These are phyloP conservation scores for Mormyrus iriodes DNA, from an alignment of 2,113 vertebrate genomes.

Conservation along the genomic window DNA sequence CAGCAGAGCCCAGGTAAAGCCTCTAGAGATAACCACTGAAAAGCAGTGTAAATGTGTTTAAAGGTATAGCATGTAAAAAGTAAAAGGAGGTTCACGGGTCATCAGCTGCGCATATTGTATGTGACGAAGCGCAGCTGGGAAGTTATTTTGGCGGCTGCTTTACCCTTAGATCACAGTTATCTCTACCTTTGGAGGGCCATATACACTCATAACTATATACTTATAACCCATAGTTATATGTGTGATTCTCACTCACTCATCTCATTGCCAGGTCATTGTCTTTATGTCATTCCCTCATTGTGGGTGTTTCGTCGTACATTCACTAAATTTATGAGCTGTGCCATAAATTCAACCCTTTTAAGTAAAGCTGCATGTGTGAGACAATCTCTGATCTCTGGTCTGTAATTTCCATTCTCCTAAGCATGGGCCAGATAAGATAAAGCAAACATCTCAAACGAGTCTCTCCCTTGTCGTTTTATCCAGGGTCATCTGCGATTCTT, in stretches of 20 bases:
- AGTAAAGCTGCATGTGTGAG: neutral
- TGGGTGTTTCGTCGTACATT: neutral
- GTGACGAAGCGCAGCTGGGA: neutral
- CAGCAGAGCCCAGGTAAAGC: neutral
- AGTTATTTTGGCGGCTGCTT: neutral
- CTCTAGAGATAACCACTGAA: neutral
- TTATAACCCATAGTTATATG: neutral
- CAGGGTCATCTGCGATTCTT: neutral
- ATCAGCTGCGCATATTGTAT: neutral
- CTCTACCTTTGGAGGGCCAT: neutral
- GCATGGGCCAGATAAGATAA: slow-evolving; percentile 2
- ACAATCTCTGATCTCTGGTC: slow-evolving; percentile 1
- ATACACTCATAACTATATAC: neutral
- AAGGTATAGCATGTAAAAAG: neutral
- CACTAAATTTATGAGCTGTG: neutral
- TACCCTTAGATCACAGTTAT: neutral
- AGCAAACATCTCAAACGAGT: neutral
- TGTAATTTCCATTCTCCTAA: slow-evolving; percentile 1
- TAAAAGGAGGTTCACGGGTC: neutral
- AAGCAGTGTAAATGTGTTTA: neutral
- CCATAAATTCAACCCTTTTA: neutral
- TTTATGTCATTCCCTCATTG: neutral
- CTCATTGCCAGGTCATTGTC: neutral
- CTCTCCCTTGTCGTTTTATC: neutral
- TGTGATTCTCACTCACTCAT: neutral